Percentiles rank a stretch among this genome's conserved stretches.
Evolutionary conservation across 2,888 invertebrate species (phyloP).

Genomic region (Agonopterix arenella): DNA sequence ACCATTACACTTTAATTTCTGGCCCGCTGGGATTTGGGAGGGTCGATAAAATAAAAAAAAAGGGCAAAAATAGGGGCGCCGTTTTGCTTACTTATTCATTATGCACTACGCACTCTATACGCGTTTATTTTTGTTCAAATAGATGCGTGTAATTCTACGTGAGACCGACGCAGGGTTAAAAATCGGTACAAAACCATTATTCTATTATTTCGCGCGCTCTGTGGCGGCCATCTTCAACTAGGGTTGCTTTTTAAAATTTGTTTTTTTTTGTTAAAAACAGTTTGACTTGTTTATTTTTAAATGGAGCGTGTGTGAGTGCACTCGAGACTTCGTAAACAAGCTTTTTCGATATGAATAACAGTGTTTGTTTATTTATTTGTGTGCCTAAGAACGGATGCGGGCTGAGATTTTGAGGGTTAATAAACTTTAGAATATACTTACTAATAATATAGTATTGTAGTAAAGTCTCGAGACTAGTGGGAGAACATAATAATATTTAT

Average conservation of each 20-base stretch:
- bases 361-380: slow-evolving; percentile 43
- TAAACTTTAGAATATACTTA: slow-evolving; percentile 19
- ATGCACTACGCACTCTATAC: slow-evolving; percentile 29
- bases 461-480: not conserved
- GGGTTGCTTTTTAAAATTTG: slow-evolving; percentile 28
- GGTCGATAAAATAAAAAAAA: slow-evolving; percentile 55
- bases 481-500: not conserved
- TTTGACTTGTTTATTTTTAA: slow-evolving; percentile 65
- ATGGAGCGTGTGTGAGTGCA: slow-evolving; percentile 53
- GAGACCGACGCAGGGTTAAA: slow-evolving; percentile 18
- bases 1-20: slow-evolving; percentile 73
- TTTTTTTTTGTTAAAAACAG: slow-evolving; percentile 48
- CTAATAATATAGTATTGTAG: not conserved
- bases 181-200: slow-evolving; percentile 29
- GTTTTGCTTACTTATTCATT: slow-evolving; percentile 63
- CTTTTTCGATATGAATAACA: slow-evolving; percentile 29
- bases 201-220: slow-evolving; percentile 20
- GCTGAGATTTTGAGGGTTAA: slow-evolving; percentile 43
- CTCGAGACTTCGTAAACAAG: slow-evolving; percentile 45
- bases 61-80: slow-evolving; percentile 25
- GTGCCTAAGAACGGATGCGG: slow-evolving; percentile 20
- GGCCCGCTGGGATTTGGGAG: slow-evolving; percentile 59
- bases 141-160: slow-evolving; percentile 20
- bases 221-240: slow-evolving; percentile 10
- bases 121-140: slow-evolving; percentile 54